Conservation (phyloP, 2,113 vertebrate genomes). For the Ifrita kowaldi region DNA sequence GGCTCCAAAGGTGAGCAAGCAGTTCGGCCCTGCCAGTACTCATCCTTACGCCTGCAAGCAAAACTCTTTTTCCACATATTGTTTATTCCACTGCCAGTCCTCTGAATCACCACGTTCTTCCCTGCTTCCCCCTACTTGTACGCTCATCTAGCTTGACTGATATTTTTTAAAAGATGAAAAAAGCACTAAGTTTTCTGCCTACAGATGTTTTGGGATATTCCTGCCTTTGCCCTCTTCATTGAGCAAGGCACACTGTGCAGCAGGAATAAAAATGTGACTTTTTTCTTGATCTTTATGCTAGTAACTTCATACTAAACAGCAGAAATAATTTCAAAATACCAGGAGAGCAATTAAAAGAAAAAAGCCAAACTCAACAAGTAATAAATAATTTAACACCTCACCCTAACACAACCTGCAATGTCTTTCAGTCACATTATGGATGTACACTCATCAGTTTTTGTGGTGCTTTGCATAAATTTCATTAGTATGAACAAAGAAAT, state of each 20-base stretch:
- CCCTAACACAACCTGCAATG: not conserved
- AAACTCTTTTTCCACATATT: not conserved
- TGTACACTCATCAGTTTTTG: not conserved
- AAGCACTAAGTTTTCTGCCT: not conserved
- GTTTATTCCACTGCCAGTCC: constrained; percentile 30
- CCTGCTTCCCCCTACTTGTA: not conserved
- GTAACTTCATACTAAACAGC: not conserved
- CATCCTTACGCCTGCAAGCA: not conserved
- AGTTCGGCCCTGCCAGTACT: not conserved
- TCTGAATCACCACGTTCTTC: not conserved
- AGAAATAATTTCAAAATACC: constrained; percentile 3
- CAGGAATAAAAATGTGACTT: not conserved
- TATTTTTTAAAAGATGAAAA: not conserved
- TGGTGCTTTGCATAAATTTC: constrained; percentile 44
- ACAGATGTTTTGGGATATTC: not conserved
- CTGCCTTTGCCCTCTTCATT: not conserved
- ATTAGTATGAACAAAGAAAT: constrained; percentile 7
- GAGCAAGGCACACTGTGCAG: not conserved
- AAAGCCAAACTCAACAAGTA: not conserved
- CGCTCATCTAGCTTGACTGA: not conserved
- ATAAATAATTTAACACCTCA: constrained; percentile 27
- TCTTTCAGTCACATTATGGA: not conserved
- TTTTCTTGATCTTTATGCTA: not conserved
- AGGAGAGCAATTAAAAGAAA: not conserved
- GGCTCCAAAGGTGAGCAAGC: not conserved